Evolutionary conservation across 2,113 vertebrate species (phyloP), one percentile per base, ranked within the genome.

Genomic region (Onychorhynchus coronatus): DNA sequence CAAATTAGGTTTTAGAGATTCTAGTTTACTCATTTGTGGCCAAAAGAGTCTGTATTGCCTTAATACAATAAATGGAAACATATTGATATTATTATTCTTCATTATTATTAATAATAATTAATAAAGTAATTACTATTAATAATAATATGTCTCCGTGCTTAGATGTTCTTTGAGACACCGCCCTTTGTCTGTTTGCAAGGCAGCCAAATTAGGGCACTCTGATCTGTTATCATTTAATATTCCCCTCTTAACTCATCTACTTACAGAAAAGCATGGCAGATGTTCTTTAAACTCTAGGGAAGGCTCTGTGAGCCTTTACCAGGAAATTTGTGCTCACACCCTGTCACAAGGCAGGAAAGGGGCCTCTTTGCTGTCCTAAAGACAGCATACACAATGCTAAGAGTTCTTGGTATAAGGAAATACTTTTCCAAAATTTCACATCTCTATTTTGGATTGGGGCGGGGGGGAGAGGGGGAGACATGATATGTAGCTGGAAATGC

Each of bases 241-340:
- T 94, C 66, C 19, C 11, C 67, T 89, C 61, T 89, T 88, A 84
- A 85, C n/a, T 94, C 67, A 42, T 85, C 33, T 79, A 20, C 58
- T 91, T 65, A 52, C 0, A 72, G 75, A 74, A 83, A 58, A 91
- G 49, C 63, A 16, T n/a, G 24, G 39, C 90, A 95, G 91, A 93
- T 95, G 92, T 94, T 91, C 56, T 30, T 72, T 85, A 72, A 95
- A 79, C 89, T 90, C 85, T 27, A 77, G 93, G 88, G 94, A 93
- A 92, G 56, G 39, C n/a, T 83, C 56, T 76, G 21, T 46, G 56
- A 83, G n/a, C 41, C 66, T 85, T 39, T 73, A 94, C 46, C 58
- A 83, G 78, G 82, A 94, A 89, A 95, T 91, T 17, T 25, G 22
- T 33, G 2, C 62, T 91, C 42, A 33, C 8, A 37, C 30, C 30